Evolutionary conservation across 1,140 invertebrate species (phyloP).

Genomic region (Heterodera carotae): DNA sequence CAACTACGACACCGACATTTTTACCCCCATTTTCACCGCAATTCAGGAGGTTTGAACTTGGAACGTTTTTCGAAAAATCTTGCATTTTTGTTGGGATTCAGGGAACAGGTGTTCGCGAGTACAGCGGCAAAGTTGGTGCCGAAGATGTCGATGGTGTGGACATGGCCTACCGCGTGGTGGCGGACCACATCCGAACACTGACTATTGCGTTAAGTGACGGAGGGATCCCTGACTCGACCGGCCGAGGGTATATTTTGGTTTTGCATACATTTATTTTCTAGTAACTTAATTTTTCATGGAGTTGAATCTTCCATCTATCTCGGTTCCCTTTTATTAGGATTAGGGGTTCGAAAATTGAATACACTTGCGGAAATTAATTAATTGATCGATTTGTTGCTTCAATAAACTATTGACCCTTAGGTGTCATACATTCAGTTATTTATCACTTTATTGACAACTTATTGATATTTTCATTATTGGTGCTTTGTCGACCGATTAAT

Average conservation of each 20-base stretch:
- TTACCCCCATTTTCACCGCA: conserved; percentile 88
- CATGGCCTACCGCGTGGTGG: conserved; percentile 97
- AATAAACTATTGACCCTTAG: no score
- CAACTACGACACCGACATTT: conserved; percentile 98
- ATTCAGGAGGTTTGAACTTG: conserved; percentile 76
- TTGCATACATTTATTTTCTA: no score
- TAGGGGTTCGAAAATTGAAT: no score
- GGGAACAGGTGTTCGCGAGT: conserved; percentile 78
- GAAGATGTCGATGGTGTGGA: conserved; percentile 92
- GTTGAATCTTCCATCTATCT: no score
- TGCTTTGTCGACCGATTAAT: no score
- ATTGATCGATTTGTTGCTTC: no score
- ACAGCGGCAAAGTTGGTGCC: conserved; percentile 83
- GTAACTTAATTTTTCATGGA: no score
- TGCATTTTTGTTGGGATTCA: conserved; percentile 19
- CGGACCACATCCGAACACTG: conserved; percentile 93
- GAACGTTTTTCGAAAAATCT: not conserved
- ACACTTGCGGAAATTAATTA: no score
- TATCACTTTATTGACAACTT: no score
- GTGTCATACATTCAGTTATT: no score
- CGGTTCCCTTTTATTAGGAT: no score
- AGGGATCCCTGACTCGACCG: conserved; percentile 1
- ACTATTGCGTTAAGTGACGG: conserved; percentile 95
- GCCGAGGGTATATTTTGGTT: conserved; percentile 5
- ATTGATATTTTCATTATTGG: no score